Evolutionary conservation across 2,888 invertebrate species (phyloP), one percentile per base, ranked within the genome.

Genomic region (Halictus quadricinctus): DNA sequence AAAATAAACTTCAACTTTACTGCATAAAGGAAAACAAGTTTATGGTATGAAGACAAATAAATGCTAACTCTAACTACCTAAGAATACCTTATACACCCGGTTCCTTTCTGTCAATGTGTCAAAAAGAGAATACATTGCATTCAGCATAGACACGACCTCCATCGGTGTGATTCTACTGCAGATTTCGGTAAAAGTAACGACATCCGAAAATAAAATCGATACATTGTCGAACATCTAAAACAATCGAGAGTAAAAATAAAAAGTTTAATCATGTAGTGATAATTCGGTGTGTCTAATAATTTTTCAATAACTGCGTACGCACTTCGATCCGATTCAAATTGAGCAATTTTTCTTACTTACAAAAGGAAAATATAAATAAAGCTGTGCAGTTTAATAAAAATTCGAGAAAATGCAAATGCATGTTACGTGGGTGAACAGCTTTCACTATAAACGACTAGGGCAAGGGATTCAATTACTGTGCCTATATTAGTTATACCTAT

Each of bases 121-220:
- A 93, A 99, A 99, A 91, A 98, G 97, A n/a, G 98, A 99, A 95
- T 98, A 98, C 98, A 99, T 99, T 46, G 97, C 97, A 94, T 99
- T 99, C 72, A 99, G 96, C 98, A 99, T 98, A 46, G 98, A 98
- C 0, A 99, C 99, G 8, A 99, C 99, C 94, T 99, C 98, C 98
- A 99, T 98, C 0, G 99, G 99, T 0, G 98, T 97, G 92, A 99
- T 98, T 87, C 98, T 96, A 91, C 98, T 98, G 94, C 99, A 99
- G 93, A 99, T 99, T 95, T 98, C 98, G 1, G 99, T 99, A 95
- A 99, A 99, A 15, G 98, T 99, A 13, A 99, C 99, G 76, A 99
- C 98, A 94, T 99, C 99, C 43, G 99, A 99, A 95, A 99, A 99
- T 83, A 99, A 95, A 88, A 99, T 98, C 0, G 99, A 99, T 4